Conservation (phyloP, 2,113 vertebrate genomes). For the Anser cygnoides region DNA sequence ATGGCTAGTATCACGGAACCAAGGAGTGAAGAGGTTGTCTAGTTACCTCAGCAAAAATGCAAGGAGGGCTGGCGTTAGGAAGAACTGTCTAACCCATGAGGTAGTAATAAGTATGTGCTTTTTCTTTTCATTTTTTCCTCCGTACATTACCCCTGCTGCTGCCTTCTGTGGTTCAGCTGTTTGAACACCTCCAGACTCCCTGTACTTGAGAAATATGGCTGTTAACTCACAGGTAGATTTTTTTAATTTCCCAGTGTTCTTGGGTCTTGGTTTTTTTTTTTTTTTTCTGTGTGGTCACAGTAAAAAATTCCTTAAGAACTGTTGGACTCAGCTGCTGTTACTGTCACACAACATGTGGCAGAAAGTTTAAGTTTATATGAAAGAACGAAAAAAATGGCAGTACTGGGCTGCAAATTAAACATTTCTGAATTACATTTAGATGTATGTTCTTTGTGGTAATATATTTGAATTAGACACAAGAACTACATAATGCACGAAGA, state of each 20-base stretch:
- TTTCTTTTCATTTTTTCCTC: neutral
- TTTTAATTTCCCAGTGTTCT: neutral
- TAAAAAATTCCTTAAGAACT: neutral
- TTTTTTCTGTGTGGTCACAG: neutral
- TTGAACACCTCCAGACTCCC: neutral
- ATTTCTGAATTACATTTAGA: neutral
- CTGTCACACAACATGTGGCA: neutral
- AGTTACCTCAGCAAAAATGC: neutral
- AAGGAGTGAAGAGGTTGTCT: neutral
- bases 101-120: fast-evolving
- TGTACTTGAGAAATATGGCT: neutral
- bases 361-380: neutral
- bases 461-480: neutral
- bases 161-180: neutral
- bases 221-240: neutral
- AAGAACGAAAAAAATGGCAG: neutral
- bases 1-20: neutral
- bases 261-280: neutral
- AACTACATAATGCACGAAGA: neutral
- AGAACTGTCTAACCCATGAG: fast-evolving
- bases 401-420: neutral
- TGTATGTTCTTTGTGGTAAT: neutral
- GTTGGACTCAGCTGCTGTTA: neutral
- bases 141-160: neutral
- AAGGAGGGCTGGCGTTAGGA: neutral